Percentiles rank a stretch among this genome's conserved stretches.
phyloP scores from a whole-genome alignment of 2,113 vertebrate species.

The Murina feae region DNA sequence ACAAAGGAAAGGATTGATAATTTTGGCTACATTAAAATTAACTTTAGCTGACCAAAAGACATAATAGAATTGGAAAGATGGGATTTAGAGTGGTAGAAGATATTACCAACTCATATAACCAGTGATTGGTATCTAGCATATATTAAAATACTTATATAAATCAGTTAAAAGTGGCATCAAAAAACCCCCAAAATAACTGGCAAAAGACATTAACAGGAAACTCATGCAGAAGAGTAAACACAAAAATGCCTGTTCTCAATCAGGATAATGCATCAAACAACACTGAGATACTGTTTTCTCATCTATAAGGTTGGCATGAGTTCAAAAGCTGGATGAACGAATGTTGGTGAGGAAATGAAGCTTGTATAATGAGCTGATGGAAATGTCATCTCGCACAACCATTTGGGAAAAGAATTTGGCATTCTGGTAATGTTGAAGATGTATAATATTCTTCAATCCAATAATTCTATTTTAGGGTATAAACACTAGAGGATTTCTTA shows the following conservation, averaged over 20 bases:
- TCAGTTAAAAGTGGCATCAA: not conserved
- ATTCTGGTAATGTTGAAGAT: not conserved
- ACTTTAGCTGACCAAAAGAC: not conserved
- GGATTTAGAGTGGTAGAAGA: not conserved
- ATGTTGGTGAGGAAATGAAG: not conserved
- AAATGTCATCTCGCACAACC: not conserved
- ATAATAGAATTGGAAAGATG: not conserved
- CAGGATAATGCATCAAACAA: not conserved
- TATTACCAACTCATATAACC: not conserved
- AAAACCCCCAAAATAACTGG: not conserved
- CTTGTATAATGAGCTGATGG: not conserved
- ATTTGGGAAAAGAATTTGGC: constrained; percentile 8
- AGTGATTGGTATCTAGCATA: not conserved
- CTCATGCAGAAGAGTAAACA: not conserved
- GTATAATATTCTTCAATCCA: not conserved
- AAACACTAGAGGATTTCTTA: not conserved
- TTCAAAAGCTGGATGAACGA: not conserved
- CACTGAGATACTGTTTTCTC: not conserved
- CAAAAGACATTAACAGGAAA: not conserved
- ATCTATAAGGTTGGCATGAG: not conserved
- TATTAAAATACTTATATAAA: not conserved
- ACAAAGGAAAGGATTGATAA: not conserved
- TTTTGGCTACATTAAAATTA: constrained; percentile 4
- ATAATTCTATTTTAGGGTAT: not conserved
- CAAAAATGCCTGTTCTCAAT: not conserved